phyloP scores from a whole-genome alignment of 2,797 vertebrate genomes.

The Oreortyx pictus region DNA sequence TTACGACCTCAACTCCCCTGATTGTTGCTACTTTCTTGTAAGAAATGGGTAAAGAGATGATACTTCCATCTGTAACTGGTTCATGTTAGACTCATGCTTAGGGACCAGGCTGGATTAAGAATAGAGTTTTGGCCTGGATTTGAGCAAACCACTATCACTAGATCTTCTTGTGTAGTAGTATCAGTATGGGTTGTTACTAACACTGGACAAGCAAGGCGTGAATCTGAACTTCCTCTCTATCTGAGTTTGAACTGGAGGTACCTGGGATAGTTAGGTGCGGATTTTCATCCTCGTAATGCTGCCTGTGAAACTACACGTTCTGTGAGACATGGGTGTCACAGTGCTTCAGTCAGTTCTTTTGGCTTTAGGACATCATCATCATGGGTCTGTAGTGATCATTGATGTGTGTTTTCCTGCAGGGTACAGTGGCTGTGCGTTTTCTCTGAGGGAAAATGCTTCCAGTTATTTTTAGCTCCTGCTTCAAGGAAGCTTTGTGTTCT shows the following conservation, averaged over 20 bases:
- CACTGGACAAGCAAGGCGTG: background rate
- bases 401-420: background rate
- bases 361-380: background rate
- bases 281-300: background rate
- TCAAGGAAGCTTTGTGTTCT: background rate
- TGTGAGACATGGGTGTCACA: background rate
- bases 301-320: background rate
- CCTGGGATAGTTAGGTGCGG: background rate
- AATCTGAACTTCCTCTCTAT: background rate
- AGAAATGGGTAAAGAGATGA: background rate
- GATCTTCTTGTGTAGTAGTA: background rate
- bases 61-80: background rate
- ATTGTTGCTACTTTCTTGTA: background rate
- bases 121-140: background rate
- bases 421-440: background rate
- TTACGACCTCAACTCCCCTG: background rate
- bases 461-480: constrained; percentile 1
- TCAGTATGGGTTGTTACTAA: background rate
- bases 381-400: background rate
- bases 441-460: background rate
- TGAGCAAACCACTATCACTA: background rate
- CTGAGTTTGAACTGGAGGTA: background rate
- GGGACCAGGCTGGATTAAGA: background rate
- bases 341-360: background rate
- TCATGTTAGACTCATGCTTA: background rate